Percentiles rank a stretch among this genome's conserved stretches.
Conservation (phyloP, 2,888 invertebrate species). For the Cosmia trapezina region DNA sequence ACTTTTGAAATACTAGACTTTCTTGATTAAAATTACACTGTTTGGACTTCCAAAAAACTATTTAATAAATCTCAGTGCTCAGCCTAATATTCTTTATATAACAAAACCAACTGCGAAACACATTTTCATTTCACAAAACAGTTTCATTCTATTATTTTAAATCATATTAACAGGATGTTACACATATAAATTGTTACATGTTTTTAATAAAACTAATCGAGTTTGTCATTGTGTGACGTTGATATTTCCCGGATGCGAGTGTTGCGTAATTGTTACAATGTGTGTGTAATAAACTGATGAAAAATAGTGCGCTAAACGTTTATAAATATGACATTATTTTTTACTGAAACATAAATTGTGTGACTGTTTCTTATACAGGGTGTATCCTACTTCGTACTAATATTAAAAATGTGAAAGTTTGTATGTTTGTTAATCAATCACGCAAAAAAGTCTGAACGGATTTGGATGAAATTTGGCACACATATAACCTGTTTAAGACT, state of each 20-base stretch:
- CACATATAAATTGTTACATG: constrained; percentile 41
- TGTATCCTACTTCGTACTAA: neutral
- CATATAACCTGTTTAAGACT: neutral
- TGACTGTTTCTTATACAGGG: neutral
- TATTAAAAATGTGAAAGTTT: no score
- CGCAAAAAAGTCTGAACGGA: no score
- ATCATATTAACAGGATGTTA: constrained; percentile 53
- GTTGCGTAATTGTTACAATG: constrained; percentile 49
- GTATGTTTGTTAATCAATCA: no score
- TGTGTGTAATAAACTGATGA: constrained; percentile 44
- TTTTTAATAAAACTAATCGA: constrained; percentile 46
- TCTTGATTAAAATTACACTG: neutral
- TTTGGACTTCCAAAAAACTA: neutral
- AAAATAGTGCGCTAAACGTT: constrained; percentile 31
- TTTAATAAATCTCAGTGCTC: neutral
- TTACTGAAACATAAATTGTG: neutral
- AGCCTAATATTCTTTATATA: neutral
- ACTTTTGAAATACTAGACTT: no score
- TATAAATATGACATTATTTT: constrained; percentile 37
- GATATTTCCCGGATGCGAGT: constrained; percentile 59
- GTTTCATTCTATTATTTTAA: constrained; percentile 37
- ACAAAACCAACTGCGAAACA: neutral
- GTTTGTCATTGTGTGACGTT: constrained; percentile 53
- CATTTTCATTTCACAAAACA: constrained; percentile 13
- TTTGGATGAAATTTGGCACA: no score